Conservation (phyloP, 2,797 vertebrate genomes). For the Gymnothorax reevesii region DNA sequence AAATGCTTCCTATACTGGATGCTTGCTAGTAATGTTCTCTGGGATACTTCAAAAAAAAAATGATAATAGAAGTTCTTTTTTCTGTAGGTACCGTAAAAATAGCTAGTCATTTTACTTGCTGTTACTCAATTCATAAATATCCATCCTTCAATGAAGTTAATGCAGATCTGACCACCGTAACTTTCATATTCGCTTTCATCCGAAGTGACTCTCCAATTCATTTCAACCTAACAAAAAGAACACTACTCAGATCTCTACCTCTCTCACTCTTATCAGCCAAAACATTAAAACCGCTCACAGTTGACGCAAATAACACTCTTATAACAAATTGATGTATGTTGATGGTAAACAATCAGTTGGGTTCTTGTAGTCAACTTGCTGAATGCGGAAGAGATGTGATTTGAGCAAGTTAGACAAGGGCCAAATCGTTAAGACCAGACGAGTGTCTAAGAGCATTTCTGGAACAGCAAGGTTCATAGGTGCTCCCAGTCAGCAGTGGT, state of each 20-base stretch:
- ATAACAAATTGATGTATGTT: too few relatives aligned
- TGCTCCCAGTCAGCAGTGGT: too few relatives aligned
- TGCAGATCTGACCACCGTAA: background rate
- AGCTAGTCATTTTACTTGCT: background rate
- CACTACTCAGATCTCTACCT: background rate
- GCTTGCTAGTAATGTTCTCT: background rate
- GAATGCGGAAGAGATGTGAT: too few relatives aligned
- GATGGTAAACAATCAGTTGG: too few relatives aligned
- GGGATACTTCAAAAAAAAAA: background rate
- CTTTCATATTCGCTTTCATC: background rate
- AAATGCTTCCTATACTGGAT: background rate
- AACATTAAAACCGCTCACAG: background rate
- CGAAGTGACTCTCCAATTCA: background rate
- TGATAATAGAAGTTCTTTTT: background rate
- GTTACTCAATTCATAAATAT: background rate
- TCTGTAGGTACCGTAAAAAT: background rate
- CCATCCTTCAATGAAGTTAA: background rate
- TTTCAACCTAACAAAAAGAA: background rate
- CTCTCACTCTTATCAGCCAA: background rate
- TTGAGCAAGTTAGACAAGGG: too few relatives aligned
- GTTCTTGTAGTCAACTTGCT: too few relatives aligned
- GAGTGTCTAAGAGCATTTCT: too few relatives aligned
- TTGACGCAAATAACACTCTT: too few relatives aligned
- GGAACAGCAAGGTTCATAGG: too few relatives aligned
- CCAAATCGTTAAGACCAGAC: too few relatives aligned